These are phyloP conservation scores for Conus betulinus DNA, from an alignment of 1,140 invertebrate species.

Conservation along the genomic window DNA sequence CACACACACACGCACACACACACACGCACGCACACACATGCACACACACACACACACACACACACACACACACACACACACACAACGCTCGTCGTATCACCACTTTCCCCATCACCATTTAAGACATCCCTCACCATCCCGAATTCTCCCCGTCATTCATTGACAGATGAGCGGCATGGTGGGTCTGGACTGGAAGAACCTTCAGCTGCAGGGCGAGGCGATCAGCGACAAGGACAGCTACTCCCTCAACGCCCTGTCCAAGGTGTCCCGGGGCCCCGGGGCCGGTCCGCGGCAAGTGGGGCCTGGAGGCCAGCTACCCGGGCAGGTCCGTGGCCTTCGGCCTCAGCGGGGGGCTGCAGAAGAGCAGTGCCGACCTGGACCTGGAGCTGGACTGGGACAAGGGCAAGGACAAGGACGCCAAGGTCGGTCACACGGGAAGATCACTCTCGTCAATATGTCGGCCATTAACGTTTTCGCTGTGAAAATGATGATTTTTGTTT, in stretches of 20 bases:
- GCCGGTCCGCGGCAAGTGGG: slow-evolving; percentile 31
- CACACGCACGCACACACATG: too few relatives aligned
- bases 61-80: neutral
- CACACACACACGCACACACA: too few relatives aligned
- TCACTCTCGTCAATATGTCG: neutral
- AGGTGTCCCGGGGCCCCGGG: slow-evolving; percentile 29
- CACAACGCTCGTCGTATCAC: neutral
- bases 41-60: too few relatives aligned
- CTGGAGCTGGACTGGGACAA: slow-evolving; percentile 60
- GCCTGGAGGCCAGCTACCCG: slow-evolving; percentile 43
- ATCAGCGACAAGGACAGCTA: slow-evolving; percentile 32
- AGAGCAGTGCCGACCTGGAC: slow-evolving; percentile 41
- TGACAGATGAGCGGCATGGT: slow-evolving; percentile 40
- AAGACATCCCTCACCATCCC: neutral
- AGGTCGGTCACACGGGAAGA: slow-evolving; percentile 19
- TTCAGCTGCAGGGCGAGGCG: slow-evolving; percentile 40
- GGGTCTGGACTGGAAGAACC: slow-evolving; percentile 43
- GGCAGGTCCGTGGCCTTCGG: slow-evolving; percentile 34
- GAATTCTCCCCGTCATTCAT: too few relatives aligned
- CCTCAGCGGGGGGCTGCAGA: slow-evolving; percentile 40
- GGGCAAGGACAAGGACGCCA: slow-evolving; percentile 53
- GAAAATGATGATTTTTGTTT: too few relatives aligned
- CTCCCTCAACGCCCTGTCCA: slow-evolving; percentile 26
- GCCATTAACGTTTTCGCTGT: neutral
- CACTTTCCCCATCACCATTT: neutral